These are phyloP conservation scores for Phenganax stokvisi DNA, from an alignment of 92 coral and sea anemone genomes.

Conservation along the genomic window DNA sequence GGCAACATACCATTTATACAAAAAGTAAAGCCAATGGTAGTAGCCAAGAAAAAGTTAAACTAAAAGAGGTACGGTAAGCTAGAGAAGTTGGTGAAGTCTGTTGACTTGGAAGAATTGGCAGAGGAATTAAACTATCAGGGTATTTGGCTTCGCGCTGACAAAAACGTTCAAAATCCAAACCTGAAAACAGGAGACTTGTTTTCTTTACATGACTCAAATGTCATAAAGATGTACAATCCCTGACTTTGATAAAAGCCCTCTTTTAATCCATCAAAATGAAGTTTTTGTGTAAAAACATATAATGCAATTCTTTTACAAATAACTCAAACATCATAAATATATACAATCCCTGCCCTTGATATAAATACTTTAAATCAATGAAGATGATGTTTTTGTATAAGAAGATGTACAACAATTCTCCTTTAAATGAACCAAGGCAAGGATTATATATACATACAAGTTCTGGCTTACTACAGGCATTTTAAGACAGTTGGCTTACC, in stretches of 20 bases:
- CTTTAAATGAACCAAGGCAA: too few relatives aligned
- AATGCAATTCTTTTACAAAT: too few relatives aligned
- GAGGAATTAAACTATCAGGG: constrained; percentile 8
- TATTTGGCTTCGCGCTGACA: neutral
- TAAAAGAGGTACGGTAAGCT: neutral
- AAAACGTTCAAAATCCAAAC: constrained; percentile 14
- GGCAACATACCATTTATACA: neutral
- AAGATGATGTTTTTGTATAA: too few relatives aligned
- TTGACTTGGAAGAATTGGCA: neutral
- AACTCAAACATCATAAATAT: neutral
- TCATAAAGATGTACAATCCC: too few relatives aligned
- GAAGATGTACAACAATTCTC: too few relatives aligned
- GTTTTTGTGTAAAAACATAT: too few relatives aligned
- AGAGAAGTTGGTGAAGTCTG: neutral
- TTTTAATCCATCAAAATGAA: too few relatives aligned
- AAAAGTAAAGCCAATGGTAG: constrained; percentile 2
- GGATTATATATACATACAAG: too few relatives aligned
- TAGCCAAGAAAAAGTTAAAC: neutral
- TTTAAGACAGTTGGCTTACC: neutral
- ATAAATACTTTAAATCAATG: too few relatives aligned
- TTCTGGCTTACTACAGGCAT: too few relatives aligned
- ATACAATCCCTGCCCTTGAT: neutral
- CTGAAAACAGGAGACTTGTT: neutral
- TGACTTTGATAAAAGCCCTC: too few relatives aligned
- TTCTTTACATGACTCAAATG: neutral